phyloP scores from a whole-genome alignment of 2,113 vertebrate genomes.

The Ia io region DNA sequence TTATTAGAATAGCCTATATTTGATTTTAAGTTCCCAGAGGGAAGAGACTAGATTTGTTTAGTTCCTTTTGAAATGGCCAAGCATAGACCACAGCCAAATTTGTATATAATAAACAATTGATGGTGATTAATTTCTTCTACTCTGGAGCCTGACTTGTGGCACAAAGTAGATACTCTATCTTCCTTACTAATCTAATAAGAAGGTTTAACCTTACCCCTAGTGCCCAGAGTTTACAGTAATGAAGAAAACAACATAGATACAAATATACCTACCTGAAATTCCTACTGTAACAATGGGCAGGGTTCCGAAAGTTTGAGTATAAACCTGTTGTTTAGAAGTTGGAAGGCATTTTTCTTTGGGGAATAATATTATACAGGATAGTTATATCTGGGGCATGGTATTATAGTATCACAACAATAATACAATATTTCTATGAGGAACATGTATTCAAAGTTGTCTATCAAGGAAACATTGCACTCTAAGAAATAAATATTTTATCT shows the following conservation, averaged over 20 bases:
- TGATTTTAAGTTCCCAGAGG: constrained; percentile 34
- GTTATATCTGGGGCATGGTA: not conserved
- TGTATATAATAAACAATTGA: constrained; percentile 2
- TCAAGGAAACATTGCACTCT: not conserved
- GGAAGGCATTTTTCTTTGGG: not conserved
- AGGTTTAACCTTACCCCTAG: not conserved
- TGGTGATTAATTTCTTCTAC: constrained; percentile 27
- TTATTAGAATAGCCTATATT: constrained; percentile 21
- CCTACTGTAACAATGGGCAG: not conserved
- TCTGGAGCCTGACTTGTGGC: not conserved
- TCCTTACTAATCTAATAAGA: constrained; percentile 34
- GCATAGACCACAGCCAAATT: constrained; percentile 13
- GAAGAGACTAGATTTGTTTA: constrained; percentile 18
- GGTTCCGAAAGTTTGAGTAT: not conserved
- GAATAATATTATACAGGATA: not conserved
- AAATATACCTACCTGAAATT: constrained; percentile 2
- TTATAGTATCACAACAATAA: not conserved
- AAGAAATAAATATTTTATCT: not conserved
- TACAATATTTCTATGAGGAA: not conserved
- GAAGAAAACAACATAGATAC: not conserved
- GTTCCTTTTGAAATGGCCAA: constrained; percentile 1
- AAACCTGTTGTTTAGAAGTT: not conserved
- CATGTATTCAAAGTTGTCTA: not conserved
- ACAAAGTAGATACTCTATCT: not conserved
- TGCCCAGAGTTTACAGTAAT: not conserved